Evolutionary conservation across 23 tunicate species (phyloP).

Genomic region (Trididemnum miniatum): DNA sequence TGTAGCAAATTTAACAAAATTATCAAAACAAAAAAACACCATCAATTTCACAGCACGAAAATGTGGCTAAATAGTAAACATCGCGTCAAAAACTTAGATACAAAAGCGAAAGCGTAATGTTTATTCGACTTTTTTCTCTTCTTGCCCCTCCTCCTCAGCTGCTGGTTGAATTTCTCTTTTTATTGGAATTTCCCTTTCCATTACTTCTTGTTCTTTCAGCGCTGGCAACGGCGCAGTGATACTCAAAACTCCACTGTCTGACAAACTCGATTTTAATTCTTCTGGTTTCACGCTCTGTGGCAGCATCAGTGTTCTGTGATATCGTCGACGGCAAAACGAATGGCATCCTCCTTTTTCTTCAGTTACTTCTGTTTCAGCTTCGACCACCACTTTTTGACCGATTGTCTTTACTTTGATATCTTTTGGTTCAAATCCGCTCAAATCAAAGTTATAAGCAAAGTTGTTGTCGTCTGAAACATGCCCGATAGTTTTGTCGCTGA

Average conservation of each 20-base stretch:
- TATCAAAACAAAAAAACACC: too few species aligned
- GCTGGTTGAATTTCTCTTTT: slow-evolving; percentile 6
- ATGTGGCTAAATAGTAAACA: too few species aligned
- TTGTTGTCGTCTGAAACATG: slow-evolving; percentile 28
- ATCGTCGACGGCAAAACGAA: slow-evolving; percentile 41
- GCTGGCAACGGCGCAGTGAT: slow-evolving; percentile 51
- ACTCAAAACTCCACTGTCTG: slow-evolving; percentile 33
- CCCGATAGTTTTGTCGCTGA: not conserved
- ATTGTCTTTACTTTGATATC: slow-evolving; percentile 38
- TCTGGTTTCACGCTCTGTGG: slow-evolving; percentile 57
- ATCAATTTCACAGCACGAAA: too few species aligned
- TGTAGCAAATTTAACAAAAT: too few species aligned
- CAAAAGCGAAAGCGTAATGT: too few species aligned
- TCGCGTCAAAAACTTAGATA: too few species aligned
- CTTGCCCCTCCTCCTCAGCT: not conserved
- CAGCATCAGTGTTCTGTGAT: slow-evolving; percentile 39
- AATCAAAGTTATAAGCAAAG: slow-evolving; percentile 29
- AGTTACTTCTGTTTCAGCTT: slow-evolving; percentile 33
- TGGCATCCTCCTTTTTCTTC: slow-evolving; percentile 25
- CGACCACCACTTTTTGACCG: slow-evolving; percentile 49
- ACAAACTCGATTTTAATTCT: slow-evolving; percentile 40
- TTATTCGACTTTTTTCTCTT: too few species aligned
- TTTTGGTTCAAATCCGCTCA: slow-evolving; percentile 27
- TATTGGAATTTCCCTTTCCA: slow-evolving; percentile 20
- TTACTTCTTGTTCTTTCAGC: not conserved